phyloP scores from a whole-genome alignment of 2,888 invertebrate genomes.

The Coenonympha glycerion region DNA sequence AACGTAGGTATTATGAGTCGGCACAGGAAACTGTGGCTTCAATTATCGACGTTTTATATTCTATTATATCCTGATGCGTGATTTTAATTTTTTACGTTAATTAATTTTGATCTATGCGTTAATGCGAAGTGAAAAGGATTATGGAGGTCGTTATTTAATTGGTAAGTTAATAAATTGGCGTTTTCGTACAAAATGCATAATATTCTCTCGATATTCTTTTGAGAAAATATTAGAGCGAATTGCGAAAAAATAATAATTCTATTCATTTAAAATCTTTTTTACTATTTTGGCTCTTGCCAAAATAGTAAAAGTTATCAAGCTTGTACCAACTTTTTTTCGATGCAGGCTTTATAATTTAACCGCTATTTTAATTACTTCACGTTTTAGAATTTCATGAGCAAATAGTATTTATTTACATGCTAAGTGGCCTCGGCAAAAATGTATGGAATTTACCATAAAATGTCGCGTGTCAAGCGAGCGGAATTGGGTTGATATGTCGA shows the following conservation, averaged over 20 bases:
- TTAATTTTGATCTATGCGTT: neutral
- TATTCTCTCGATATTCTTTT: too few species aligned
- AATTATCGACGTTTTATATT: constrained; percentile 33
- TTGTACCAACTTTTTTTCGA: neutral
- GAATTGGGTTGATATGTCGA: constrained; percentile 49
- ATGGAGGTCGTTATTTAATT: neutral
- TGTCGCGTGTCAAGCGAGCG: constrained; percentile 44
- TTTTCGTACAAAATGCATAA: too few species aligned
- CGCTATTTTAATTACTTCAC: neutral
- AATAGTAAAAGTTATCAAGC: too few species aligned
- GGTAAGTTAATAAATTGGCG: neutral
- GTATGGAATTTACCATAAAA: constrained; percentile 13
- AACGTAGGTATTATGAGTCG: constrained; percentile 34
- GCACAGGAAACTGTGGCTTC: constrained; percentile 50
- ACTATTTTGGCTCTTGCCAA: too few species aligned
- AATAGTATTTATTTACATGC: neutral
- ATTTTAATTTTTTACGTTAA: constrained; percentile 13
- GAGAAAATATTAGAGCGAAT: too few species aligned
- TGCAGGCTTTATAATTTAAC: neutral
- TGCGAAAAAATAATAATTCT: too few species aligned
- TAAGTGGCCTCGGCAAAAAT: constrained; percentile 2
- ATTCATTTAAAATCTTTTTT: too few species aligned
- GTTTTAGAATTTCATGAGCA: constrained; percentile 3
- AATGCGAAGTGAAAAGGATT: neutral
- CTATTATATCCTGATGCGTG: constrained; percentile 27